Percentiles rank a stretch among this genome's conserved stretches.
These are phyloP conservation scores for Dasyornis broadbenti DNA, from an alignment of 2,113 vertebrate species.

Conservation along the genomic window DNA sequence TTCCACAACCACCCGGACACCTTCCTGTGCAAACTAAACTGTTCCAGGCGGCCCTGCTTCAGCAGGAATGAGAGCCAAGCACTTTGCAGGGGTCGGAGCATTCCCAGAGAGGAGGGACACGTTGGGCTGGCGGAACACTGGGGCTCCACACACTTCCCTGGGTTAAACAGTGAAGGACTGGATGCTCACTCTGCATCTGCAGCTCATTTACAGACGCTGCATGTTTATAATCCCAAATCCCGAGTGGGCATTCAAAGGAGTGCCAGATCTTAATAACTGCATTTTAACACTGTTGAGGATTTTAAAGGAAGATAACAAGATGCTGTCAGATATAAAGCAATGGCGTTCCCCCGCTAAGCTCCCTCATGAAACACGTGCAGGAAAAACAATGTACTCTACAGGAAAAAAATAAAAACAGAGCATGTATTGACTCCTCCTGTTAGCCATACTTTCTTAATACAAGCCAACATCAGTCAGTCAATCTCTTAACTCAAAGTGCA, in stretches of 20 bases:
- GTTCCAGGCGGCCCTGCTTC: too few relatives aligned
- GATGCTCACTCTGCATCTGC: not conserved
- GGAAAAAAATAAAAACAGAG: not conserved
- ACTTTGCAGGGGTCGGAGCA: not conserved
- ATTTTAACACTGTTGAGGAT: not conserved
- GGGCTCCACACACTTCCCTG: not conserved
- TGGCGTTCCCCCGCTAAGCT: not conserved
- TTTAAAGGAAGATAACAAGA: not conserved
- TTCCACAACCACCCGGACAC: too few relatives aligned
- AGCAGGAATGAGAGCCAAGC: not conserved
- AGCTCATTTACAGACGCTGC: not conserved
- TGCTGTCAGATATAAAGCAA: not conserved
- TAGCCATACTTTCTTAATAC: not conserved
- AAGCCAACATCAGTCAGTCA: conserved; percentile 34
- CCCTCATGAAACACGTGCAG: not conserved
- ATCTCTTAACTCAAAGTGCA: not conserved
- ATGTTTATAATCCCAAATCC: not conserved
- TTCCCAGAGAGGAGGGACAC: not conserved
- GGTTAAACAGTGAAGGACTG: not conserved
- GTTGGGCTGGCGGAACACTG: not conserved
- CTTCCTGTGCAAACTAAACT: not conserved
- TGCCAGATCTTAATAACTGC: not conserved
- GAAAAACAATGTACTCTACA: not conserved
- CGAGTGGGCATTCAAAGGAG: not conserved
- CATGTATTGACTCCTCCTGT: not conserved